phyloP scores from a whole-genome alignment of 2,797 vertebrate species.

The Hyperoplus immaculatus region DNA sequence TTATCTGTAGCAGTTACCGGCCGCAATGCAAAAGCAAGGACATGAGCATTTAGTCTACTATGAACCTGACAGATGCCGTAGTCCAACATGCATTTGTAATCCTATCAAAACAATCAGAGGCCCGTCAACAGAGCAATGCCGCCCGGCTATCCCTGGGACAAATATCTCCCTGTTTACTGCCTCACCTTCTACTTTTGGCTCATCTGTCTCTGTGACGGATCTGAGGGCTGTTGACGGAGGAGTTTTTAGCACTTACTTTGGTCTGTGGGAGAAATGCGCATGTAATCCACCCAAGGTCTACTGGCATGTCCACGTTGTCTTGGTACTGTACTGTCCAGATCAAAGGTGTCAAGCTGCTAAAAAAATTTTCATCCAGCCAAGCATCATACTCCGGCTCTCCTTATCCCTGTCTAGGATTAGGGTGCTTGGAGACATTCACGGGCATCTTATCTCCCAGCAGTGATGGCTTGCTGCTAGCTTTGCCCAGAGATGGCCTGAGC shows the following conservation, averaged over 20 bases:
- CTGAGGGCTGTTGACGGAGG: constrained; percentile 74
- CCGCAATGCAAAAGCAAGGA: constrained; percentile 58
- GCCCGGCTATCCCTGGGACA: constrained; percentile 32
- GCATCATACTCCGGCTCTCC: constrained; percentile 63
- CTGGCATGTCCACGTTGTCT: constrained; percentile 68
- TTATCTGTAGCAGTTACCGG: neutral
- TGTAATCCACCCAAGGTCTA: constrained; percentile 78
- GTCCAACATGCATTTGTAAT: constrained; percentile 54
- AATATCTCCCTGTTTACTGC: constrained; percentile 58
- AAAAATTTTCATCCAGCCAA: constrained; percentile 55
- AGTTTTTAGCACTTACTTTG: constrained; percentile 66
- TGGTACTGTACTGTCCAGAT: constrained; percentile 71
- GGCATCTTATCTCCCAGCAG: constrained; percentile 75
- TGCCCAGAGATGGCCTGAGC: constrained; percentile 52
- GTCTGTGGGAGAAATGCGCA: constrained; percentile 72
- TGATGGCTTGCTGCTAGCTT: constrained; percentile 69
- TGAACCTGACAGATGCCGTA: constrained; percentile 59
- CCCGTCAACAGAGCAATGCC: constrained; percentile 21
- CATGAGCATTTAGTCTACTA: constrained; percentile 45
- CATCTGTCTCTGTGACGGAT: constrained; percentile 67
- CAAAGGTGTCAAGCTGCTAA: constrained; percentile 77
- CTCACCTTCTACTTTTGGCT: constrained; percentile 60
- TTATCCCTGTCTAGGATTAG: constrained; percentile 80
- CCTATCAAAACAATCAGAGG: constrained; percentile 57
- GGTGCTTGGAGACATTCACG: constrained; percentile 72